Evolutionary conservation across 2,797 vertebrate genomes (phyloP), one percentile per base, ranked within the genome.

Genomic region (Myripristis murdjan): DNA sequence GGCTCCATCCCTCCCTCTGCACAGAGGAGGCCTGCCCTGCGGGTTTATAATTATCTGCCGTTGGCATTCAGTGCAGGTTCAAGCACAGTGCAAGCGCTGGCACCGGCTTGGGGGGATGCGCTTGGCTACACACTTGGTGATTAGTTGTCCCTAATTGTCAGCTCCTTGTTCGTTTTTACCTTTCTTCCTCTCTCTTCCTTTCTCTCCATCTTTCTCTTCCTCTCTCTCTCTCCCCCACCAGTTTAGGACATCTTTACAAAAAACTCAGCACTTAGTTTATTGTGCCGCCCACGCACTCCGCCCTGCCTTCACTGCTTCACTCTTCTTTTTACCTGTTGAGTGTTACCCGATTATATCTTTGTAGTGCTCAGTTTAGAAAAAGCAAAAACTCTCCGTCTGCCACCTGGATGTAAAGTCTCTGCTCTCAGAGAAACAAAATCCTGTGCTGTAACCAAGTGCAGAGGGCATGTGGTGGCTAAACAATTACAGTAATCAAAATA

Each of bases 141-240:
- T 94, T 94, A 95, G 93, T 93, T 89, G 89, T 87, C 90, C 89
- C 93, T 94, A 94, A 95, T 94, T 94, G 92, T 92, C 91, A 91
- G 87, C 82, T 91, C 85, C 88, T 91, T 91, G 83, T 91, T 91
- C 69, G 79, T 83, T 84, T 86, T 88, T 89, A 89, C 84, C 80
- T 90, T 84, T 84, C 88, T 75, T 77, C 84, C 79, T 70, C 83
- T 69, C 80, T 64, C 57, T 48, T 71, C 46, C 53, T 77, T 61
- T 61, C 73, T 24, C 55, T 48, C 57, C 44, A 22, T 52, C 4
- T 28, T 46, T 48, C 18, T 48, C 46, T 49, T 20, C 48, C 46
- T 20, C 20, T 24, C 47, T 20, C 9, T 12, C 24, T 28, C 23
- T 26, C 55, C 60, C 52, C 63, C 52, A 31, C 73, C 75, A 62